phyloP scores from a whole-genome alignment of 2,888 invertebrate genomes.

The Megamerina dolium region DNA sequence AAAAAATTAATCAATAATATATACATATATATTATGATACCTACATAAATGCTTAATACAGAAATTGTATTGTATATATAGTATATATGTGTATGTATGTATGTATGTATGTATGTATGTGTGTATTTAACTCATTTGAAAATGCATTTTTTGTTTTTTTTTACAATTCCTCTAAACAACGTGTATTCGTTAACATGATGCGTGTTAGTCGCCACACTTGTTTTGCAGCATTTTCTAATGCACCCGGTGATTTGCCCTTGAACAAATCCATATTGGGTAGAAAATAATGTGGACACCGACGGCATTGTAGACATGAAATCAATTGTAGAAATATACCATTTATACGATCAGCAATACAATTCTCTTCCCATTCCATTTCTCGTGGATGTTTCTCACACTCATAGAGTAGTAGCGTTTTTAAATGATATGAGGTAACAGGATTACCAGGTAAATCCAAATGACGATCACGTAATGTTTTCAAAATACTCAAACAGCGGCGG shows the following conservation, averaged over 20 bases:
- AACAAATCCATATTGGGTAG: conserved; percentile 90
- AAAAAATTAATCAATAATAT: too few relatives aligned
- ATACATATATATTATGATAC: too few relatives aligned
- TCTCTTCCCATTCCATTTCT: conserved; percentile 92
- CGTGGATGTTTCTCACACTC: conserved; percentile 96
- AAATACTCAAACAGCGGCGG: conserved; percentile 77
- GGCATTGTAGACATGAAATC: conserved; percentile 91
- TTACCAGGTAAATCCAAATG: conserved; percentile 85
- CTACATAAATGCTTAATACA: too few relatives aligned
- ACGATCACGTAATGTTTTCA: conserved; percentile 86
- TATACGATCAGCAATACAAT: conserved; percentile 83
- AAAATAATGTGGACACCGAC: conserved; percentile 93
- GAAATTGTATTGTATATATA: too few relatives aligned
- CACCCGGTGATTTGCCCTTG: conserved; percentile 84
- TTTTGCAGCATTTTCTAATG: conserved; percentile 88
- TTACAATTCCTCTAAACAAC: conserved; percentile 85
- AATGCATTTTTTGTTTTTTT: conserved; percentile 12
- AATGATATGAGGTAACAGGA: conserved; percentile 86
- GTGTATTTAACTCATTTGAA: conserved; percentile 11
- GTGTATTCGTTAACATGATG: conserved; percentile 85
- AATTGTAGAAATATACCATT: conserved; percentile 92
- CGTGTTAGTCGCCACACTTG: conserved; percentile 89
- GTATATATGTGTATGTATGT: conserved; percentile 7
- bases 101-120: conserved; percentile 3
- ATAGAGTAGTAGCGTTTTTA: conserved; percentile 84